Evolutionary conservation across 2,113 vertebrate species (phyloP).

Genomic region (Lepus europaeus): DNA sequence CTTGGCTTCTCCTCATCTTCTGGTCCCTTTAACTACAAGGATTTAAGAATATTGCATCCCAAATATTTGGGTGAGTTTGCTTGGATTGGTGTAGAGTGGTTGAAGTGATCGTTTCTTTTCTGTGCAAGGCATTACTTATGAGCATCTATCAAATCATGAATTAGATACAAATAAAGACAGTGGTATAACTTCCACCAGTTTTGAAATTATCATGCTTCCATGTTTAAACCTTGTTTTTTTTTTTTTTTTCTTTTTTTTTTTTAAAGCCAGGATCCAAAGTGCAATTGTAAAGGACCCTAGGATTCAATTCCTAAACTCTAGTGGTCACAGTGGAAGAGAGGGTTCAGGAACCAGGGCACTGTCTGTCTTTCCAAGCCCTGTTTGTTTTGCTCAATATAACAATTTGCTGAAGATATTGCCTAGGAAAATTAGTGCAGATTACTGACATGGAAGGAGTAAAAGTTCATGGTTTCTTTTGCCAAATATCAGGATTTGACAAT

Average conservation of each 20-base stretch:
- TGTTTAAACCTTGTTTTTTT: slow-evolving; percentile 40
- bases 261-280: not conserved
- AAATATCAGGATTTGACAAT: slow-evolving; percentile 59
- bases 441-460: slow-evolving; percentile 37
- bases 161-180: slow-evolving; percentile 27
- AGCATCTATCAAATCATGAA: slow-evolving; percentile 35
- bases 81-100: slow-evolving; percentile 48
- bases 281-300: slow-evolving; percentile 14
- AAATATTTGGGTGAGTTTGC: not conserved
- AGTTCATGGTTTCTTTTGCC: slow-evolving; percentile 62
- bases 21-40: not conserved
- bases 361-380: slow-evolving; percentile 50
- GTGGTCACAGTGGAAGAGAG: not conserved
- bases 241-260: not conserved
- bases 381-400: slow-evolving; percentile 57
- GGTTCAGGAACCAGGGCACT: slow-evolving; percentile 38
- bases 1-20: not conserved
- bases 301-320: slow-evolving; percentile 56
- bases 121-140: not conserved
- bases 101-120: slow-evolving; percentile 43
- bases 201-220: slow-evolving; percentile 25
- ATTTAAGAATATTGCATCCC: slow-evolving; percentile 51
- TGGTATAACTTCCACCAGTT: not conserved
- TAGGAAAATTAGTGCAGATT: slow-evolving; percentile 57
- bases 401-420: slow-evolving; percentile 53